phyloP scores from a whole-genome alignment of 2,888 invertebrate genomes.

The Psylliodes chrysocephalus region DNA sequence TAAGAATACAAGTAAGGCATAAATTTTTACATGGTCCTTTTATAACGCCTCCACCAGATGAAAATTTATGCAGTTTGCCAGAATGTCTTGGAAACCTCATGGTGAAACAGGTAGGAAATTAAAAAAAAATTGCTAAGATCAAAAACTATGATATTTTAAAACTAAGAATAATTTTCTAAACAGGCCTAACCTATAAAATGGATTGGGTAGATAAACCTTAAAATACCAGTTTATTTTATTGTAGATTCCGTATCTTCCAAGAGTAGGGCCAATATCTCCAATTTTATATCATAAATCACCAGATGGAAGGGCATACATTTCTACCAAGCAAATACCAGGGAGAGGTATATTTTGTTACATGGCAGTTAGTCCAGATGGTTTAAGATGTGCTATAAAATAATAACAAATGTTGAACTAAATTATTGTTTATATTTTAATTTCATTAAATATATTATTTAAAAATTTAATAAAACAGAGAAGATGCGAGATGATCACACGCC shows the following conservation, averaged over 20 bases:
- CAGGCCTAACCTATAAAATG: too few relatives aligned
- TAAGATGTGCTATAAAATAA: too few relatives aligned
- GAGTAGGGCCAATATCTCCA: constrained; percentile 67
- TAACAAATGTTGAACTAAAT: too few relatives aligned
- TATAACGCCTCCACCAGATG: constrained; percentile 60
- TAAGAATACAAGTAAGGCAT: constrained; percentile 66
- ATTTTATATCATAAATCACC: constrained; percentile 66
- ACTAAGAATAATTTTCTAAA: too few relatives aligned
- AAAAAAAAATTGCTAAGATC: too few relatives aligned
- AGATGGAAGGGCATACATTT: constrained; percentile 67
- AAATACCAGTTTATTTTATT: too few relatives aligned
- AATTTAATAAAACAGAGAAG: too few relatives aligned
- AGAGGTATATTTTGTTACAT: constrained; percentile 69
- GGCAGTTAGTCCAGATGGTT: constrained; percentile 67
- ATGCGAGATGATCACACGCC: too few relatives aligned
- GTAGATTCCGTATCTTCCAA: constrained; percentile 64
- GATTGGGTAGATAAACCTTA: too few relatives aligned
- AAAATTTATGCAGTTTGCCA: constrained; percentile 61
- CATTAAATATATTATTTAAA: too few relatives aligned
- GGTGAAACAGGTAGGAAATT: constrained; percentile 52
- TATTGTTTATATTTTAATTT: too few relatives aligned
- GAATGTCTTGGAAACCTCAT: constrained; percentile 65
- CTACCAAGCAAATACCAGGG: constrained; percentile 66
- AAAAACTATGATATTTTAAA: too few relatives aligned
- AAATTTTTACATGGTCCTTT: constrained; percentile 66